Conservation (phyloP, 2,888 invertebrate species). For the Rhingia rostrata region DNA sequence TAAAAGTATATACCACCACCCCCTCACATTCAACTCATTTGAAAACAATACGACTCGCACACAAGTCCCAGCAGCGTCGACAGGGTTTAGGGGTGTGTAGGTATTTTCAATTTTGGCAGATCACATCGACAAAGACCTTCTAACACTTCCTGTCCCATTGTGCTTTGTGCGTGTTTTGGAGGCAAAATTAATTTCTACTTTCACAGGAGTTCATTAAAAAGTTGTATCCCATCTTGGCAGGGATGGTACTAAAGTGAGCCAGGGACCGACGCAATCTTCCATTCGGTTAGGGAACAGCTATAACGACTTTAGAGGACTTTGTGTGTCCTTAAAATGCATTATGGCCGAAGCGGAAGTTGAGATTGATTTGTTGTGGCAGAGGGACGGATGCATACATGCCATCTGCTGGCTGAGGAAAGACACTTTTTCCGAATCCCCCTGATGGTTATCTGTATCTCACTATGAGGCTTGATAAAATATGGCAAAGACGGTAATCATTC, state of each 20-base stretch:
- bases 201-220: slow-evolving; percentile 72
- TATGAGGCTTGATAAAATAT: background rate
- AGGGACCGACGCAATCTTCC: slow-evolving; percentile 5
- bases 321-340: no score
- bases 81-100: background rate
- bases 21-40: slow-evolving; percentile 33
- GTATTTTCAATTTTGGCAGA: slow-evolving; percentile 36
- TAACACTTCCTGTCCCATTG: slow-evolving; percentile 31
- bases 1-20: slow-evolving; percentile 36
- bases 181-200: slow-evolving; percentile 65
- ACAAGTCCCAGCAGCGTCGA: slow-evolving; percentile 2
- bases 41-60: slow-evolving; percentile 54
- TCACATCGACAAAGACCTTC: slow-evolving; percentile 25
- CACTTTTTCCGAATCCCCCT: background rate
- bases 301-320: background rate
- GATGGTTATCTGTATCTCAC: background rate
- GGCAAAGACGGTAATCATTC: slow-evolving; percentile 7
- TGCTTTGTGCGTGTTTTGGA: slow-evolving; percentile 60
- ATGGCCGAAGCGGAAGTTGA: no score
- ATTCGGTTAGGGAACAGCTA: slow-evolving; percentile 1
- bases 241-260: slow-evolving; percentile 16
- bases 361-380: no score
- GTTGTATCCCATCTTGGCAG: slow-evolving; percentile 50
- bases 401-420: no score
- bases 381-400: no score